Evolutionary conservation across 2,888 invertebrate genomes (phyloP).

Genomic region (Dryobotodes eremita): DNA sequence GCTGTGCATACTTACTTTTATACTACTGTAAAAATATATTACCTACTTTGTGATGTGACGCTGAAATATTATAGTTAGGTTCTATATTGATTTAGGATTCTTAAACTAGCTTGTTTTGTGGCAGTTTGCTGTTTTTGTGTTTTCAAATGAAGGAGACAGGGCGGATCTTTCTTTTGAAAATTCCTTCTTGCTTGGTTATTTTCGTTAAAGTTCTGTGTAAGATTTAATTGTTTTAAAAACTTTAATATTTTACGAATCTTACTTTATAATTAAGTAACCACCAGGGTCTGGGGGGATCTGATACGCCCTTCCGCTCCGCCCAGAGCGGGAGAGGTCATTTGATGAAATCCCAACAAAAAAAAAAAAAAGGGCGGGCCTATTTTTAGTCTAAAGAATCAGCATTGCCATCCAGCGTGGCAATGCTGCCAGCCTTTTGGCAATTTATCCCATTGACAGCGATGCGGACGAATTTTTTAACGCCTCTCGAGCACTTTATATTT

Average conservation of each 20-base stretch:
- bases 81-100: conserved; percentile 6
- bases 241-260: background rate
- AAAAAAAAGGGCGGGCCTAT: too few species aligned
- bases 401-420: too few species aligned
- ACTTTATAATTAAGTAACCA: background rate
- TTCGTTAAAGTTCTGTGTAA: background rate
- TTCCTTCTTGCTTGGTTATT: background rate
- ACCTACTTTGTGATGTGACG: conserved; percentile 1
- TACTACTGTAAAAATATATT: conserved; percentile 36
- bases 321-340: too few species aligned
- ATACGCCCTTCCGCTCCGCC: too few species aligned
- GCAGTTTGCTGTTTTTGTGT: background rate
- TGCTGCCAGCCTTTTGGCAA: too few species aligned
- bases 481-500: too few species aligned
- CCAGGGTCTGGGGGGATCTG: too few species aligned
- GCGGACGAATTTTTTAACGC: too few species aligned
- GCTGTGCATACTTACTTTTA: conserved; percentile 48
- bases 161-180: background rate
- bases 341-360: too few species aligned
- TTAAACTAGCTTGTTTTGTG: background rate
- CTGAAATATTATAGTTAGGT: conserved; percentile 3
- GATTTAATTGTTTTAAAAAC: background rate
- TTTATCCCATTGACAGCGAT: too few species aligned
- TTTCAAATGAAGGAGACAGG: background rate
- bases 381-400: too few species aligned